Evolutionary conservation across 1,140 invertebrate genomes (phyloP).

Genomic region (Adelges cooleyi): DNA sequence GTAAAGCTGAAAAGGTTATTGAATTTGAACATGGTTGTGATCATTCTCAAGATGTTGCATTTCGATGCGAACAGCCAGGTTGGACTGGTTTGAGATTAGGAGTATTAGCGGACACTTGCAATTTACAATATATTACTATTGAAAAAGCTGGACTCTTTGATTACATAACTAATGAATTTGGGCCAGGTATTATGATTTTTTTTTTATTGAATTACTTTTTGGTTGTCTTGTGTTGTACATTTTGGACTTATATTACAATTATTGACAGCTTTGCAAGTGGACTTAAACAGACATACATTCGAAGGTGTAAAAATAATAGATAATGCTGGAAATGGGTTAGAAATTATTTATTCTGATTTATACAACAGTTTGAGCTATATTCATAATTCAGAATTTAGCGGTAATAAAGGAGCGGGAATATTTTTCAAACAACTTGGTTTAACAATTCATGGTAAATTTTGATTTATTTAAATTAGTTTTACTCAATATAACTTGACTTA

Average conservation of each 20-base stretch:
- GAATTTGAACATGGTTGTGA: slow-evolving; percentile 83
- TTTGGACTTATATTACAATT: background rate
- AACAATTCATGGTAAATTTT: slow-evolving; percentile 49
- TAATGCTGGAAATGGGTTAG: slow-evolving; percentile 78
- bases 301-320: slow-evolving; percentile 67
- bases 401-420: slow-evolving; percentile 80
- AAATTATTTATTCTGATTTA: slow-evolving; percentile 77
- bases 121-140: slow-evolving; percentile 77
- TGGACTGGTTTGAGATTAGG: slow-evolving; percentile 89
- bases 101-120: slow-evolving; percentile 70
- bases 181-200: slow-evolving; percentile 47
- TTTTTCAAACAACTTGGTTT: slow-evolving; percentile 78
- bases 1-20: slow-evolving; percentile 57
- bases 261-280: slow-evolving; percentile 73
- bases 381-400: slow-evolving; percentile 76
- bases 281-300: slow-evolving; percentile 86
- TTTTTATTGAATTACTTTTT: background rate
- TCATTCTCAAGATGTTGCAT: slow-evolving; percentile 75
- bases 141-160: slow-evolving; percentile 89
- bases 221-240: background rate
- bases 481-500: no score
- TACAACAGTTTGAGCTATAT: slow-evolving; percentile 70
- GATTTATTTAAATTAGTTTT: no score
- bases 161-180: slow-evolving; percentile 79
- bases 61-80: slow-evolving; percentile 75